A percentile compares a stretch with the other conserved stretches of the same genome.
These are phyloP conservation scores for Clanis bilineata DNA, from an alignment of 2,888 invertebrate species.

Conservation along the genomic window DNA sequence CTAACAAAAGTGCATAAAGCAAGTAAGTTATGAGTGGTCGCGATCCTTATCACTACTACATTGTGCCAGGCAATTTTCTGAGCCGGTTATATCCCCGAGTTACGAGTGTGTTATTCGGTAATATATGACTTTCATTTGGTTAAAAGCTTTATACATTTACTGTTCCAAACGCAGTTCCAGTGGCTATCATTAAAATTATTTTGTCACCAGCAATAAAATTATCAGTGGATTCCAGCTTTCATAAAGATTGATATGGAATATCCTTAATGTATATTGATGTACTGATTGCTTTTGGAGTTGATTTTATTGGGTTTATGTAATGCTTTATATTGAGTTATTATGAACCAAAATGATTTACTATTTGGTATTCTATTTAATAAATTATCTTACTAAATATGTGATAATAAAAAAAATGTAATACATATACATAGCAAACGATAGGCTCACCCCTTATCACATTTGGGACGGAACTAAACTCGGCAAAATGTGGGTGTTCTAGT, in stretches of 20 bases:
- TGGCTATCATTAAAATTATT: constrained; percentile 68
- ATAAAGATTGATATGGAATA: constrained; percentile 41
- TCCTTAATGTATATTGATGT: constrained; percentile 8
- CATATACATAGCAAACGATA: too few relatives aligned
- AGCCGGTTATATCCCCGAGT: constrained; percentile 67
- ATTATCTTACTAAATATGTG: too few relatives aligned
- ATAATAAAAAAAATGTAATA: too few relatives aligned
- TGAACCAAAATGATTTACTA: too few relatives aligned
- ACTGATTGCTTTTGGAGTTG: not conserved
- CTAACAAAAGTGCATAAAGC: constrained; percentile 57
- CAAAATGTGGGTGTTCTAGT: too few relatives aligned
- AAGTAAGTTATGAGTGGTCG: constrained; percentile 48
- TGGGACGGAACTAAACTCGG: too few relatives aligned
- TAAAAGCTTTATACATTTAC: constrained; percentile 77
- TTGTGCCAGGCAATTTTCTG: constrained; percentile 70
- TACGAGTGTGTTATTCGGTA: constrained; percentile 72
- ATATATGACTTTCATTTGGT: constrained; percentile 77
- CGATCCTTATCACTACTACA: constrained; percentile 58
- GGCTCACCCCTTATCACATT: too few relatives aligned
- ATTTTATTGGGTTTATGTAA: not conserved
- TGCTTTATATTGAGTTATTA: too few relatives aligned
- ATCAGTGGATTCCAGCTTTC: constrained; percentile 51
- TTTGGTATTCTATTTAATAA: too few relatives aligned
- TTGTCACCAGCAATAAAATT: constrained; percentile 54
- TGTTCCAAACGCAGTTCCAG: constrained; percentile 61